These are phyloP conservation scores for Amphipyra berbera DNA, from an alignment of 2,888 invertebrate species.

Conservation along the genomic window DNA sequence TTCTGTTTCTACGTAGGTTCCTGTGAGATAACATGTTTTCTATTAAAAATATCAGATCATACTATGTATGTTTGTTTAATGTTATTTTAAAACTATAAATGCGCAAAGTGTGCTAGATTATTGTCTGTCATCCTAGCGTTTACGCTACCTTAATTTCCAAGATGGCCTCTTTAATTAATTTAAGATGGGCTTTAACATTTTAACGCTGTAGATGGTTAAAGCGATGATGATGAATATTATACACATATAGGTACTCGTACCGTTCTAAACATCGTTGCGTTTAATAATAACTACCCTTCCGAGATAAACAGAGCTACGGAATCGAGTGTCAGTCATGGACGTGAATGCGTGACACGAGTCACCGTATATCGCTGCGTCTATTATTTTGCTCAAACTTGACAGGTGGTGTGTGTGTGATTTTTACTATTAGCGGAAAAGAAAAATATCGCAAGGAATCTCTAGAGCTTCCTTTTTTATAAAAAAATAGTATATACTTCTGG, in stretches of 20 bases:
- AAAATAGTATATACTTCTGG: too few relatives aligned
- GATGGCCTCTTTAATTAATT: too few relatives aligned
- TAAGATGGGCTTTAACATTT: too few relatives aligned
- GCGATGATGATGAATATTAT: too few relatives aligned
- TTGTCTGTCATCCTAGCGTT: too few relatives aligned
- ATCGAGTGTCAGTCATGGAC: constrained; percentile 17
- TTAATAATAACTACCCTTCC: not conserved
- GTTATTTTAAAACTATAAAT: not conserved
- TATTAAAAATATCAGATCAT: constrained; percentile 5
- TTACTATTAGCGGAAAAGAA: not conserved
- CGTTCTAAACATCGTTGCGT: constrained; percentile 1
- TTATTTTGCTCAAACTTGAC: constrained; percentile 18
- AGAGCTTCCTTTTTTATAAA: not conserved
- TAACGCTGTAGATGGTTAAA: too few relatives aligned
- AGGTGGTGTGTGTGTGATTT: constrained; percentile 2
- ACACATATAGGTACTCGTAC: too few relatives aligned
- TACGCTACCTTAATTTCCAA: too few relatives aligned
- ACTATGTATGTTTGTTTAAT: constrained; percentile 7
- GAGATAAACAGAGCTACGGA: constrained; percentile 19
- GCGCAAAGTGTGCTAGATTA: too few relatives aligned
- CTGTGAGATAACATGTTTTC: constrained; percentile 9
- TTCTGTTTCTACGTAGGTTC: constrained; percentile 39
- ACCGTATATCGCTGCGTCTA: constrained; percentile 2
- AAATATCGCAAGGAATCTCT: not conserved
- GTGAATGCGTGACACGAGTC: constrained; percentile 9